Evolutionary conservation across 1,140 invertebrate species (phyloP), one percentile per base, ranked within the genome.

Genomic region (Linepithema humile): DNA sequence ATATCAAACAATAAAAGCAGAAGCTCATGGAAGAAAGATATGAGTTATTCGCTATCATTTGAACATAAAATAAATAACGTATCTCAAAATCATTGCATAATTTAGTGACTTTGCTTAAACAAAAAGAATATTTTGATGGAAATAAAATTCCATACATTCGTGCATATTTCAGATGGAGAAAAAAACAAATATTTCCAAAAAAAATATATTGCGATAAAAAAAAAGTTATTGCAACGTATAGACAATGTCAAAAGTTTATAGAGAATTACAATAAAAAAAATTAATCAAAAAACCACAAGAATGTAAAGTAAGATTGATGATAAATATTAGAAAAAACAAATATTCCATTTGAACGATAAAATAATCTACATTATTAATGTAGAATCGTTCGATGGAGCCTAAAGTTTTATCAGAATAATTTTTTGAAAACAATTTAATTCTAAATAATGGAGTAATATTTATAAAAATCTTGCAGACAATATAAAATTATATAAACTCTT

Each of bases 231-330:
- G 9, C 2, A 82, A 15, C 86, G 75, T 35, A 65, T 83, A n/a
- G 55, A 88, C 20, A 53, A 65, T 82, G 91, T 4, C 72, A 86
- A 64, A 70, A 82, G 20, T 89, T 89, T 70, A 92, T 93, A 77
- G 26, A 90, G 57, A 73, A 85, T 15, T 93, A 93, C 23, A 90
- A 89, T 38, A n/a, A 57, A 89, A n/a, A 90, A 90, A 82, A 84
- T 93, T 6, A 55, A 89, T 9, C 88, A 45, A 55, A 88, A 89
- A 78, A 62, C 75, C 40, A 29, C 72, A 59, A 88, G 67, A 74
- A 88, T 90, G 83, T 17, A 90, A 86, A 85, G 91, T 92, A 88
- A 83, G 45, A 9, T n/a, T 23, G 40, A 3, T 43, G 48, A 45
- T 77, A n/a, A 43, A 40, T 32, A 43, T 65, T 83, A 5, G 48